phyloP scores from a whole-genome alignment of 2,113 vertebrate genomes.

The Sigmodon hispidus region DNA sequence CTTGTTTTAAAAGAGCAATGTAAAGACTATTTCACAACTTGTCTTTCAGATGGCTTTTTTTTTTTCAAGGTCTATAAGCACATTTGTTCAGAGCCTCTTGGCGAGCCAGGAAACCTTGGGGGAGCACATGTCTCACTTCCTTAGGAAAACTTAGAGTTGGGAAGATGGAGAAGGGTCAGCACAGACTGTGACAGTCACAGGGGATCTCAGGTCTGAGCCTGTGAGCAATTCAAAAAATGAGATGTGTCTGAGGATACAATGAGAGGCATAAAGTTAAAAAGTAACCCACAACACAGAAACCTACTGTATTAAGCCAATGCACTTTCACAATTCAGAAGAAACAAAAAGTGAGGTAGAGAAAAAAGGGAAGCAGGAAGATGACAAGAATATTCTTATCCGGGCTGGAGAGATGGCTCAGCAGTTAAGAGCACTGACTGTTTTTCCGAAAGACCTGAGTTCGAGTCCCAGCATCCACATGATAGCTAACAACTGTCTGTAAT shows the following conservation, averaged over 20 bases:
- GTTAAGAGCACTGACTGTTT: too few species aligned
- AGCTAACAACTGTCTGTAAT: too few species aligned
- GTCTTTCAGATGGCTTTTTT: neutral
- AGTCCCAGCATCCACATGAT: too few species aligned
- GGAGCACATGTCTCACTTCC: neutral
- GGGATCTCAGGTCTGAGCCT: neutral
- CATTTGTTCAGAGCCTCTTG: neutral
- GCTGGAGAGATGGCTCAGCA: too few species aligned
- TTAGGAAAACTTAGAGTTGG: neutral
- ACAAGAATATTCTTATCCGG: neutral
- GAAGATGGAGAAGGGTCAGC: too few species aligned
- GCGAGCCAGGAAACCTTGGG: neutral
- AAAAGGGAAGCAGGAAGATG: constrained; percentile 64
- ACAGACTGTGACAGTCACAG: neutral
- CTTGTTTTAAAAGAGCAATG: neutral
- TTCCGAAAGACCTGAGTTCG: too few species aligned
- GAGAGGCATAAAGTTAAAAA: neutral
- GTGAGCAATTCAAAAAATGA: neutral
- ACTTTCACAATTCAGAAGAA: neutral
- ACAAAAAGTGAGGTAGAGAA: neutral
- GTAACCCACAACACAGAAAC: neutral
- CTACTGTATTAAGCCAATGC: neutral
- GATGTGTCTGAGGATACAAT: neutral
- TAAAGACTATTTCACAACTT: neutral
- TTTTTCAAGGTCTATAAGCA: neutral